phyloP scores from a whole-genome alignment of 2,888 invertebrate species.

The Rotaria socialis region DNA sequence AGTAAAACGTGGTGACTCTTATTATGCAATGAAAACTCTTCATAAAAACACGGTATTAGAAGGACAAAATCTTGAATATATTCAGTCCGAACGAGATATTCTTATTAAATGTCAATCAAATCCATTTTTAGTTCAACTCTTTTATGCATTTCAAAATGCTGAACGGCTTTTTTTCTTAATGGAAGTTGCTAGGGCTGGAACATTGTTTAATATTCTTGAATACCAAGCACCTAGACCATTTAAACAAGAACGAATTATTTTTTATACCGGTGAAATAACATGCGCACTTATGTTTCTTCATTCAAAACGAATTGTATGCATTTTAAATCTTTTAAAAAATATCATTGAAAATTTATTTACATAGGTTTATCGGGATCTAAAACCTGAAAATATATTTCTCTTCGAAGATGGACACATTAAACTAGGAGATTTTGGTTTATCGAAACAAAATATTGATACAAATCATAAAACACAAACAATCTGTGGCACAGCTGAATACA shows the following conservation, averaged over 20 bases:
- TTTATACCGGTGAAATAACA: constrained; percentile 67
- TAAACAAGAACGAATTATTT: constrained; percentile 62
- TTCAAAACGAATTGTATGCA: constrained; percentile 62
- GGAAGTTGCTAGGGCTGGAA: constrained; percentile 67
- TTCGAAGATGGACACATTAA: constrained; percentile 42
- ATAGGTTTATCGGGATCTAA: constrained; percentile 62
- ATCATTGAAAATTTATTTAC: too few relatives aligned
- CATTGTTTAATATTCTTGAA: constrained; percentile 58
- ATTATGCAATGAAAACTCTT: constrained; percentile 33
- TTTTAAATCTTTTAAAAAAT: too few relatives aligned
- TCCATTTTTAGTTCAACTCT: constrained; percentile 66
- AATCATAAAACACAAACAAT: constrained; percentile 63
- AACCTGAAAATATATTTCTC: constrained; percentile 66
- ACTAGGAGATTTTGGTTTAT: constrained; percentile 66
- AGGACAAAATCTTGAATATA: constrained; percentile 1
- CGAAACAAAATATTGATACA: constrained; percentile 62
- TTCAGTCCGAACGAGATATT: neutral
- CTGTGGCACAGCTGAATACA: constrained; percentile 65
- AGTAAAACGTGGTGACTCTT: neutral
- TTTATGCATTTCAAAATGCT: constrained; percentile 66
- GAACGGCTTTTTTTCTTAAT: constrained; percentile 67
- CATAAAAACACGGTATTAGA: neutral
- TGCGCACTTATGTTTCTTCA: constrained; percentile 66
- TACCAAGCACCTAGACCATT: constrained; percentile 59
- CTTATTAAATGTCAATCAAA: constrained; percentile 50